Evolutionary conservation across 2,797 vertebrate genomes (phyloP).

Genomic region (Anolis apletophallus): DNA sequence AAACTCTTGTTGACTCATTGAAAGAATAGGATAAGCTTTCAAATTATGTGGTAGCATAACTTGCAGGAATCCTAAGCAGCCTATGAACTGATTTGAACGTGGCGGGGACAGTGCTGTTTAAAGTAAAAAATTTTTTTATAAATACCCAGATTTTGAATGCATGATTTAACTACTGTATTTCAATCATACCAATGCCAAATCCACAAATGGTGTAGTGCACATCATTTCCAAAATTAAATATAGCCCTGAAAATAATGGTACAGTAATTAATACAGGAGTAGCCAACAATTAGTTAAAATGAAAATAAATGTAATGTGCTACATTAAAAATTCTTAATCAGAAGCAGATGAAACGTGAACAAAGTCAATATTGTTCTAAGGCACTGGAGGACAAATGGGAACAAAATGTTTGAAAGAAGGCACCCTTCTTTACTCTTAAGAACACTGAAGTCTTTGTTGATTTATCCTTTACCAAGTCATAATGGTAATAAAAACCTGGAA

Average conservation of each 20-base stretch:
- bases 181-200: not conserved
- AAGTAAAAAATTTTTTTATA: not conserved
- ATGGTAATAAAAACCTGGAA: slow-evolving; percentile 35
- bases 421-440: slow-evolving; percentile 43
- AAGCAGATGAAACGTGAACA: not conserved
- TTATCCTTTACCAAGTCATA: slow-evolving; percentile 54
- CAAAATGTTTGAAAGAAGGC: slow-evolving; percentile 23
- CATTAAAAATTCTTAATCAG: not conserved
- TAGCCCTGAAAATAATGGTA: not conserved
- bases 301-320: not conserved
- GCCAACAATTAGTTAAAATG: not conserved
- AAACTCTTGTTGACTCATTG: not conserved
- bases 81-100: not conserved
- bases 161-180: not conserved
- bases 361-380: not conserved
- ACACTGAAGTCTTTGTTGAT: slow-evolving; percentile 2
- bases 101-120: not conserved
- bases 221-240: not conserved
- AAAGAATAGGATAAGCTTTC: not conserved
- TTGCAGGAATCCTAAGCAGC: not conserved
- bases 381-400: not conserved
- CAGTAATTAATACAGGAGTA: not conserved
- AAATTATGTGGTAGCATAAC: not conserved
- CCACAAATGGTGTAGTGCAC: not conserved
- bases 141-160: not conserved